These are phyloP conservation scores for Cardiocondyla obscurior DNA, from an alignment of 1,140 invertebrate species.

Conservation along the genomic window DNA sequence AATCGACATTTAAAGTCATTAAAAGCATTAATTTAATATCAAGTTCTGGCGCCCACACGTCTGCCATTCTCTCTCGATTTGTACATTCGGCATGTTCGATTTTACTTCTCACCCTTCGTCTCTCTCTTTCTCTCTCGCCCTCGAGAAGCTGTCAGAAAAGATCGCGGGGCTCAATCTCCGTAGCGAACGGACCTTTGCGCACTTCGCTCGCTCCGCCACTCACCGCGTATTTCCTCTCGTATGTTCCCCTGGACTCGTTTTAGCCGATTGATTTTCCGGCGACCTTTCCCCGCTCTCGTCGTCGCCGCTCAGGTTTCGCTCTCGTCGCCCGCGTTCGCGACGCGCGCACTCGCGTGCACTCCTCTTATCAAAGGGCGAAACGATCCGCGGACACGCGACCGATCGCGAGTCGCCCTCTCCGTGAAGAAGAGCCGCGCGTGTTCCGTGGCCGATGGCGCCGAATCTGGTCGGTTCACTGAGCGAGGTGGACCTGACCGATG, in stretches of 20 bases:
- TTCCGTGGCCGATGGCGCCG: constrained; percentile 56
- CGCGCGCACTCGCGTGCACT: not conserved
- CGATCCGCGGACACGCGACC: not conserved
- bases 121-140: not conserved
- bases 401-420: not conserved
- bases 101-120: not conserved
- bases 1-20: not conserved
- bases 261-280: constrained; percentile 38
- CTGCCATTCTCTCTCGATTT: not conserved
- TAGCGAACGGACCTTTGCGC: not conserved
- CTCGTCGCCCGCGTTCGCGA: constrained; percentile 1
- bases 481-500: constrained; percentile 67
- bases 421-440: not conserved
- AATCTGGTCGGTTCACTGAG: constrained; percentile 67
- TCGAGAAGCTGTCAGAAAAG: not conserved
- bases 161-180: not conserved
- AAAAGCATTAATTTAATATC: not conserved
- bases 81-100: not conserved
- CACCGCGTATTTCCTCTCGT: constrained; percentile 34
- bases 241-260: constrained; percentile 20
- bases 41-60: not conserved
- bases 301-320: not conserved
- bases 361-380: not conserved
- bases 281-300: constrained; percentile 10
- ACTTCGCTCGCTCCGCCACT: constrained; percentile 5